Base-by-base conservation (phyloP, 2,113 vertebrate species). In the Sylvia atricapilla region DNA sequence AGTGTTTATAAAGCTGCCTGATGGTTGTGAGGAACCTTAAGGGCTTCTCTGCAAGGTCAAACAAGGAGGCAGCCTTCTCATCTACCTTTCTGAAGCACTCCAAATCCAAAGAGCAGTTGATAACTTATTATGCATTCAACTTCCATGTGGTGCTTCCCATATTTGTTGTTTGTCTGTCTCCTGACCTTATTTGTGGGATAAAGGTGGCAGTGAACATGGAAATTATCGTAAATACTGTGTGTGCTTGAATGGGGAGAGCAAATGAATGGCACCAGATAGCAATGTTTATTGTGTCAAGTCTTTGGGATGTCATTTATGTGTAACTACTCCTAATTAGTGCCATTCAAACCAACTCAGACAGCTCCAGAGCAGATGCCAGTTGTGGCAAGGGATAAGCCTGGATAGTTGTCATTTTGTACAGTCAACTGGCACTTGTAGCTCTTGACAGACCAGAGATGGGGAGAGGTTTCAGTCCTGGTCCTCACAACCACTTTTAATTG, bases 311-410 rank as follows among this genome's bases (percentile, higher is more conserved):
- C 92, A 96, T 97, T 96, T 96, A 72, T 97, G 75, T 96, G 93
- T 96, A 97, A 96, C 96, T 95, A 58, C 96, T 95, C 89, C 96
- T 96, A 97, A 97, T 97, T 97, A 97, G 92, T 94, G 95, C 92
- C 96, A 97, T 97, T 97, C 96, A 97, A 96, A 94, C 93, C 93
- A 92, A 89, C 88, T 96, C 87, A 89, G 87, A 96, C 47, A 92
- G 89, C 96, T 97, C 92, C 85, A 72, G 79, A 95, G 88, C 95
- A 96, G 94, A 96, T 97, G 94, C 95, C 93, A 94, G 95, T 96
- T 93, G 89, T 96, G 95, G 93, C 86, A 96, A 81, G 86, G 94
- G 90, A 90, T 92, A 86, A 92, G 94, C 88, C 94, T 87, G 88
- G 95, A 18, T 95, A 72, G 80, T 77, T 92, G 95, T 96, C 88